phyloP scores from a whole-genome alignment of 2,113 vertebrate species.

The Recurvirostra avosetta region DNA sequence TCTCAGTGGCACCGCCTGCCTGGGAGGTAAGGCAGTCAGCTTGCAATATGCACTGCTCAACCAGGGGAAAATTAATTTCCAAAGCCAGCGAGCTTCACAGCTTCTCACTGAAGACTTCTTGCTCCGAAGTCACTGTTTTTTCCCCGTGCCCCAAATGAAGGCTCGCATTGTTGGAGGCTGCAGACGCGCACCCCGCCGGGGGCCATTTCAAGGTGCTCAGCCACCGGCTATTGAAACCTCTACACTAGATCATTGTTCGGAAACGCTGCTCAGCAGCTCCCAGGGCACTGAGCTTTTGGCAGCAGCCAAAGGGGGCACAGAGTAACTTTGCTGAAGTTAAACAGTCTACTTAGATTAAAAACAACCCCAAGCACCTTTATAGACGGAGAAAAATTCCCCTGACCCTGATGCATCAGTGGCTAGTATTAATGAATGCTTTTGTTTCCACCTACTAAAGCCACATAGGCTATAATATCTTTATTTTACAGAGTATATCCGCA shows the following conservation, averaged over 20 bases:
- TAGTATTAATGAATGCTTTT: constrained; percentile 49
- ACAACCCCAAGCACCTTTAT: constrained; percentile 27
- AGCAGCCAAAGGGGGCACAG: background rate
- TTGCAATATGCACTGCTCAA: background rate
- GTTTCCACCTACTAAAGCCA: constrained; percentile 44
- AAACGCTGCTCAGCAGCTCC: background rate
- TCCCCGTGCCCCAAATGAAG: background rate
- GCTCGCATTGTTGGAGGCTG: background rate
- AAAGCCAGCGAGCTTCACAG: background rate
- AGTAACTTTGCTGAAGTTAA: background rate
- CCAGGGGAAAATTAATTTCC: background rate
- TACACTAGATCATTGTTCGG: constrained; percentile 17
- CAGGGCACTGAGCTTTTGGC: background rate
- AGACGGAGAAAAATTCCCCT: constrained; percentile 3
- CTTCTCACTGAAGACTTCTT: background rate
- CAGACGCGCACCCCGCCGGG: background rate
- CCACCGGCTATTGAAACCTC: background rate
- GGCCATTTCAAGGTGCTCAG: background rate
- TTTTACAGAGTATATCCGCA: background rate
- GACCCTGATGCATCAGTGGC: constrained; percentile 9
- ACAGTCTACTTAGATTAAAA: constrained; percentile 45
- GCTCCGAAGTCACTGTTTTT: background rate
- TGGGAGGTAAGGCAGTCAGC: background rate
- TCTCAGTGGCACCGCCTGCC: background rate
- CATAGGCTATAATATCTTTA: background rate